Percentiles rank a stretch among this genome's conserved stretches.
These are phyloP conservation scores for Pristionchus japonicus DNA, from an alignment of 2,888 invertebrate genomes.

Conservation along the genomic window DNA sequence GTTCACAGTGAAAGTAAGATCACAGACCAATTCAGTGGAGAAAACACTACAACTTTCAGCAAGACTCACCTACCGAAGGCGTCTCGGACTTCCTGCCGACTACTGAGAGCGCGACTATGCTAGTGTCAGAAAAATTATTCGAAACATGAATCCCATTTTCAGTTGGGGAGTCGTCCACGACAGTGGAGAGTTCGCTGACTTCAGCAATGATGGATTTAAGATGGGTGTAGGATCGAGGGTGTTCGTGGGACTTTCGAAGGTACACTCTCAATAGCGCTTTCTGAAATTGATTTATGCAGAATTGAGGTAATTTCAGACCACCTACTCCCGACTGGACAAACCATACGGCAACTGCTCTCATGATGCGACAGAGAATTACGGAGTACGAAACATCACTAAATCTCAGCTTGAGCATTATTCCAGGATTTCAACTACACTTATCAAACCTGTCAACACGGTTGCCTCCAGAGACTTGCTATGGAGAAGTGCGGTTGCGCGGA, in stretches of 20 bases:
- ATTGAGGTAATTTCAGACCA: background rate
- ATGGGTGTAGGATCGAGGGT: background rate
- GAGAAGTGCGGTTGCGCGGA: conserved; percentile 16
- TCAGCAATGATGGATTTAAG: background rate
- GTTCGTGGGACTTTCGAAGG: conserved; percentile 24
- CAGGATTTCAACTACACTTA: background rate
- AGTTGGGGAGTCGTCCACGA: conserved; percentile 25
- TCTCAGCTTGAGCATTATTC: background rate
- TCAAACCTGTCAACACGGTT: background rate
- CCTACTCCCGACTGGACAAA: background rate
- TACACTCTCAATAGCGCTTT: too few species aligned
- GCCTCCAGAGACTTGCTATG: background rate
- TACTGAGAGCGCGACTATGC: conserved; percentile 23
- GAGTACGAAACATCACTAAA: too few species aligned
- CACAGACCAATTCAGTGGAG: too few species aligned
- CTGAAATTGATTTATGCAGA: background rate
- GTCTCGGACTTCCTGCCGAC: conserved; percentile 27
- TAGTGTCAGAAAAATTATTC: background rate
- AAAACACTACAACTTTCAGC: too few species aligned
- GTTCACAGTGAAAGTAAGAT: conserved; percentile 7
- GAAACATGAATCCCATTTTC: background rate
- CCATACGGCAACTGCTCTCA: background rate
- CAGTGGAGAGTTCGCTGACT: background rate
- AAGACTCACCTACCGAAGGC: background rate
- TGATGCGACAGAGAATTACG: background rate